Evolutionary conservation across 2,113 vertebrate genomes (phyloP).

Genomic region (Pangasianodon hypophthalmus): DNA sequence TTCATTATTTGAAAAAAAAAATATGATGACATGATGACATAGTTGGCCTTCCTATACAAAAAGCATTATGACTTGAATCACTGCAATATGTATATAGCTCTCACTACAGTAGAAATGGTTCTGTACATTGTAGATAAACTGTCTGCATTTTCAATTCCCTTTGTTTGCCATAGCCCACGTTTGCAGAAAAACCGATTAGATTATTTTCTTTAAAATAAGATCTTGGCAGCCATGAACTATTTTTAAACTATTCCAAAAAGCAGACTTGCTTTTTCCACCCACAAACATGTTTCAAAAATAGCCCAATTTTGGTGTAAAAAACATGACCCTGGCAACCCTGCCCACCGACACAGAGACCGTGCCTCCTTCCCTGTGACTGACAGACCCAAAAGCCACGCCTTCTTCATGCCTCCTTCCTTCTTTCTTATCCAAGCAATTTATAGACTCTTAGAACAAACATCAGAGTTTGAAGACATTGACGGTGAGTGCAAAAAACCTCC

Average conservation of each 20-base stretch:
- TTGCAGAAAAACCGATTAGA: not conserved
- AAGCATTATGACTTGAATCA: not conserved
- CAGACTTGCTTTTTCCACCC: not conserved
- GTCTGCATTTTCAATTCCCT: not conserved
- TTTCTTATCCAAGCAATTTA: not conserved
- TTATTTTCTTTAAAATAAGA: not conserved
- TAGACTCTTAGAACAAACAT: not conserved
- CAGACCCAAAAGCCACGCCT: not conserved
- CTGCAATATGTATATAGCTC: not conserved
- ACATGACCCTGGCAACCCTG: not conserved
- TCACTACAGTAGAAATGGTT: not conserved
- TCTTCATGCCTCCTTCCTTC: not conserved
- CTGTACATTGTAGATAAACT: not conserved
- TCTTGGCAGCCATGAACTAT: not conserved
- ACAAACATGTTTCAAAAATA: not conserved
- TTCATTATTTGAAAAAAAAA: not conserved
- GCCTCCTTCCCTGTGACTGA: not conserved
- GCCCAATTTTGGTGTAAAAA: not conserved
- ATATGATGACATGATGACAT: no score
- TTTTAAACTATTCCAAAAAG: not conserved
- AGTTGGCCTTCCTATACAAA: not conserved
- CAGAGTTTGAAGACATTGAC: not conserved
- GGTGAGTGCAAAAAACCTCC: not conserved
- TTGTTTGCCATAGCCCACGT: not conserved
- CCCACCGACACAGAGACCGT: not conserved